Evolutionary conservation across 2,113 vertebrate genomes (phyloP).

Genomic region (Parus major): DNA sequence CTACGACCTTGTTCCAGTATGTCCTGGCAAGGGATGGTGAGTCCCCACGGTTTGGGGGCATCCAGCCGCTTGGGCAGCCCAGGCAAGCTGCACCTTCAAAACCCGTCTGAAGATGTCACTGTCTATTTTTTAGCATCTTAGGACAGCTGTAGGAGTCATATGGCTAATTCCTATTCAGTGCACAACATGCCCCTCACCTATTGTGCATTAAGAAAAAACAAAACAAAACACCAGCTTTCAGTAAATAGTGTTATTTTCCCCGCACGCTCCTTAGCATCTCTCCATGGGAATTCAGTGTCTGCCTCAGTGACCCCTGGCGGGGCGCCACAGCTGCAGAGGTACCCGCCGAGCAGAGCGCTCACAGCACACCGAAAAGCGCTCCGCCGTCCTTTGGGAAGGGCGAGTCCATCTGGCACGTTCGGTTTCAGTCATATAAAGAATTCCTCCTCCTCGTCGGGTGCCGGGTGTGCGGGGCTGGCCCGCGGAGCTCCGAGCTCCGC

Average conservation of each 20-base stretch:
- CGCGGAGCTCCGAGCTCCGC: background rate
- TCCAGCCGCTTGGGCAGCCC: background rate
- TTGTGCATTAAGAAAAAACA: background rate
- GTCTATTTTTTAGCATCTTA: background rate
- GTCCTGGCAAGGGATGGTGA: rapidly evolving
- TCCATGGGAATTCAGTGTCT: background rate
- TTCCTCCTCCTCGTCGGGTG: constrained; percentile 53
- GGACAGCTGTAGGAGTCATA: background rate
- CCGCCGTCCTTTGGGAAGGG: background rate
- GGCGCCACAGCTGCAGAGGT: background rate
- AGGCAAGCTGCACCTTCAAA: background rate
- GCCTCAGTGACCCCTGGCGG: background rate
- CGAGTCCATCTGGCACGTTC: background rate
- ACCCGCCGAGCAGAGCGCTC: background rate
- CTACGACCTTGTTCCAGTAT: background rate
- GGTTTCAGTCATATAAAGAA: constrained; percentile 76
- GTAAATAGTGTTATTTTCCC: background rate
- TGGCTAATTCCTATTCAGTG: background rate
- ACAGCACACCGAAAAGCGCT: background rate
- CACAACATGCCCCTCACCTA: background rate
- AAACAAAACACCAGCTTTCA: background rate
- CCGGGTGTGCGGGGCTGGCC: background rate
- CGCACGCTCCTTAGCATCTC: background rate
- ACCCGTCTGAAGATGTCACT: background rate
- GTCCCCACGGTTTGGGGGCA: background rate